Evolutionary conservation across 2,113 vertebrate genomes (phyloP), one percentile per base, ranked within the genome.

Genomic region (Echinops telfairi): DNA sequence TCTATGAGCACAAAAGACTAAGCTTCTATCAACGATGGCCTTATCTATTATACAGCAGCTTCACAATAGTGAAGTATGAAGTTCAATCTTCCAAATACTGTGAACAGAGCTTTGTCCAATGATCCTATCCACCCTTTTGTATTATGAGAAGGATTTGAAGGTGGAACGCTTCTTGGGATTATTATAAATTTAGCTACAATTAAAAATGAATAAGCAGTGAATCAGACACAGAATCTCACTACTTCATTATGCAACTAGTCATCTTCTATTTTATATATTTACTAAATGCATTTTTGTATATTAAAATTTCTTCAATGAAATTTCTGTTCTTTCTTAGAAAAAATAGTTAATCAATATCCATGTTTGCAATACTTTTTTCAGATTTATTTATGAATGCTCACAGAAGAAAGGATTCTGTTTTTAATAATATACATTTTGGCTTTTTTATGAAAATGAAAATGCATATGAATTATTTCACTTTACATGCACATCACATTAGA

Each of bases 361-460:
- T 83, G 5, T 83, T 83, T 58, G 22, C 92, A 87, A 93, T 71
- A 1, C 7, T 86, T 27, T 53, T 86, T 22, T 9, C 12, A 76
- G 15, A 11, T 83, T 86, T 10, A 86, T 40, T 86, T 83, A 10
- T 8, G 66, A 23, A 27, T 80, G 77, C 12, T 68, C 29, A 75
- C 4, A 4, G 66, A 86, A 81, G 22, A 1, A 82, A 62, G 22
- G 16, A 6, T 86, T 62, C 33, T 40, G 2, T 77, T 53, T 88
- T 62, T 60, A 93, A 57, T 90, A 77, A 73, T 66, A 80, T 33
- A 38, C 70, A 40, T 31, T 86, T 87, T 87, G 31, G 5, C 82
- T 82, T 16, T 79, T 76, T 94, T 75, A 14, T 82, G 15, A 93
- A 92, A 82, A 17, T 47, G 25, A 94, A 95, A 90, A 90, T 90